Evolutionary conservation across 2,797 vertebrate genomes (phyloP), one percentile per base, ranked within the genome.

Genomic region (Acropternis orthonyx): DNA sequence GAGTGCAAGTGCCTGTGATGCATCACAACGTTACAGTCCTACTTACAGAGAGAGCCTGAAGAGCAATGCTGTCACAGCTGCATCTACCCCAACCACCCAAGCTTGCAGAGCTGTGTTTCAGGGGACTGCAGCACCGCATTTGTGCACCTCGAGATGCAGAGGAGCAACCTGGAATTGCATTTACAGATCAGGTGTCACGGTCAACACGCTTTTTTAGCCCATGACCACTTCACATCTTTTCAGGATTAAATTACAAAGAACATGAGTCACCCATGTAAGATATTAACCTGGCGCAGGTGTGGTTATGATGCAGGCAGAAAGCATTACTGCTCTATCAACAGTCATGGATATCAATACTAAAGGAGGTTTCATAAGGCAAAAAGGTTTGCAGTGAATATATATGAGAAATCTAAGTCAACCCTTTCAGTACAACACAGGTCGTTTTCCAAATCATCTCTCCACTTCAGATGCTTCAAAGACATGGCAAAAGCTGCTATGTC

Each of bases 331-430:
- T 59, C 62, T 58, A 39, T n/a, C 17, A 82, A 55, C 0, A 0
- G 17, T 54, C 65, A 63, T 12, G 3, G 1, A 6, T 51, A 16
- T 34, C 55, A 30, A 14, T 9, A 26, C 3, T n/a, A 63, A 17
- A 80, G 10, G 8, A 69, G 6, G 14, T 46, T 78, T 54, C 12
- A 0, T 22, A 83, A 91, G 12, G 32, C 34, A 91, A 69, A 91
- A 74, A 37, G 3, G 6, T 36, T 56, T 75, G 77, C 87, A 80
- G 23, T 43, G 62, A 93, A 51, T 82, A 83, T 27, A 89, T 73
- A 43, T 37, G 63, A 96, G 5, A 96, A 91, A 93, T 41, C 71
- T 36, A 74, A 55, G 89, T 78, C 91, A 94, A 95, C 41, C 67
- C 65, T 43, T 89, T 93, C 75, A 76, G 68, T 89, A 81, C 28